Conservation (phyloP, 2,797 vertebrate species). For the Sebastes vulpes region DNA sequence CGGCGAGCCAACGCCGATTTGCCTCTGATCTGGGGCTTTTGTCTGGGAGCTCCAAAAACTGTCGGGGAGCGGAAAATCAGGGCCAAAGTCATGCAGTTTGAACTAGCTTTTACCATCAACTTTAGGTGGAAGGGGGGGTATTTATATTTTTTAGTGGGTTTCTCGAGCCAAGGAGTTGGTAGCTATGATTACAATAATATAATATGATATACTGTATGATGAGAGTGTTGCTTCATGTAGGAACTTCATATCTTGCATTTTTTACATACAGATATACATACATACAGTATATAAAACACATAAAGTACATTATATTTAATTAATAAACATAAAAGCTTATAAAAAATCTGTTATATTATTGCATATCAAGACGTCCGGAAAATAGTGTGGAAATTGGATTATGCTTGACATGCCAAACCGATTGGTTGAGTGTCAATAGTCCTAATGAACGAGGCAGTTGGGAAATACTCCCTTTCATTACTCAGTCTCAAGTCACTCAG, state of each 20-base stretch:
- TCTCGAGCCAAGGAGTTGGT: neutral
- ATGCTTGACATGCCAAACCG: constrained; percentile 49
- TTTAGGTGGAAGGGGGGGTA: neutral
- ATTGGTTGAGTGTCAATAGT: constrained; percentile 47
- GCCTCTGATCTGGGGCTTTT: too few relatives aligned
- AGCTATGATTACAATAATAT: neutral
- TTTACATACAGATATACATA: neutral
- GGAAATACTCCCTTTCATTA: constrained; percentile 68
- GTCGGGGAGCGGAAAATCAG: too few relatives aligned
- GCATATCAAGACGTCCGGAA: constrained; percentile 33
- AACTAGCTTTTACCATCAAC: neutral
- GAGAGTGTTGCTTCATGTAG: neutral
- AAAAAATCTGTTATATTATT: neutral
- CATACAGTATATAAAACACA: neutral
- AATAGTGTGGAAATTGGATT: constrained; percentile 66
- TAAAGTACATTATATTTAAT: neutral
- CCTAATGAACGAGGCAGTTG: constrained; percentile 60
- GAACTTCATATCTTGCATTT: neutral
- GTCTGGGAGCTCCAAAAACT: too few relatives aligned
- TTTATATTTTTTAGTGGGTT: neutral
- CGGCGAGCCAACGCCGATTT: too few relatives aligned
- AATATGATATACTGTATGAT: neutral
- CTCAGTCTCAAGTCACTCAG: constrained; percentile 61
- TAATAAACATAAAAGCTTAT: neutral
- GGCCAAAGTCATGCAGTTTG: too few relatives aligned